Conservation (phyloP, 2,797 vertebrate genomes). For the Karalla daura region DNA sequence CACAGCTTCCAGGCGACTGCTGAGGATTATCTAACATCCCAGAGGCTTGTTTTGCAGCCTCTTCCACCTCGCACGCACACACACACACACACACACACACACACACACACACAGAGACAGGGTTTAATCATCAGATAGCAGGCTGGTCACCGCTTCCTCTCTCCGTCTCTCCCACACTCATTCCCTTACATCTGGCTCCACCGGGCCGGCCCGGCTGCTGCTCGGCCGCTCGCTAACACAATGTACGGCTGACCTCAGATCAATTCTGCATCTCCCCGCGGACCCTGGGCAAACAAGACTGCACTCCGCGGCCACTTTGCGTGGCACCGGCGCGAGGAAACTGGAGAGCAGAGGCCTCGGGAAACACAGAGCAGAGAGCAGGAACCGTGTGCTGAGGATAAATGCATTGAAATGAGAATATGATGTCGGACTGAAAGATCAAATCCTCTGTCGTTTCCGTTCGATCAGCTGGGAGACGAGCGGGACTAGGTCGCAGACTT, state of each 20-base stretch:
- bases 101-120: slow-evolving; percentile 1
- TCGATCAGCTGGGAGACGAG: no score
- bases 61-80: slow-evolving; percentile 15
- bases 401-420: neutral
- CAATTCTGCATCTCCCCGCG: slow-evolving; percentile 30
- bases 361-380: neutral
- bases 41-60: slow-evolving; percentile 41
- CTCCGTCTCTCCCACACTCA: slow-evolving; percentile 39
- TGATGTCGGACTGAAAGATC: no score
- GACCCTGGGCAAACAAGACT: slow-evolving; percentile 42
- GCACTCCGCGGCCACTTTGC: slow-evolving; percentile 9
- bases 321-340: neutral
- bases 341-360: neutral
- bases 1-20: slow-evolving; percentile 20
- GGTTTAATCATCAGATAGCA: slow-evolving; percentile 72
- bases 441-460: no score
- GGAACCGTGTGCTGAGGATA: neutral
- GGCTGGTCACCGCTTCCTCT: slow-evolving; percentile 59
- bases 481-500: no score
- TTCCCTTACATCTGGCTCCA: slow-evolving; percentile 36
- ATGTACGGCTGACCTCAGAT: slow-evolving; percentile 40
- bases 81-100: neutral
- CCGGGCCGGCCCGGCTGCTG: slow-evolving; percentile 14
- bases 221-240: slow-evolving; percentile 24
- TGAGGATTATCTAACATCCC: slow-evolving; percentile 53